phyloP scores from a whole-genome alignment of 2,113 vertebrate genomes.

The Cavia porcellus region DNA sequence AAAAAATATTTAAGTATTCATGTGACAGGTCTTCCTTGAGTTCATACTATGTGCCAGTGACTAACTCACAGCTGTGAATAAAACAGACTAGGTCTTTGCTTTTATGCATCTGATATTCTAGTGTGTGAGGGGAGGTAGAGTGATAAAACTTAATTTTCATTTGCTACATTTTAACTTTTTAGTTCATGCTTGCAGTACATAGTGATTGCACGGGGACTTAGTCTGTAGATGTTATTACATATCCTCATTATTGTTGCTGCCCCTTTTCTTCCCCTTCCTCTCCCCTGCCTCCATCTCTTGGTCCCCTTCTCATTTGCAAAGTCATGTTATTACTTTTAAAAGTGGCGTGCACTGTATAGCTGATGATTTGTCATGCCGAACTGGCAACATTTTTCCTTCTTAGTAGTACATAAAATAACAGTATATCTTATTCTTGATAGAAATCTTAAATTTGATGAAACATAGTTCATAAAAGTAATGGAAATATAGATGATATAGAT shows the following conservation, averaged over 20 bases:
- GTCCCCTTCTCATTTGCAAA: neutral
- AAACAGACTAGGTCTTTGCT: neutral
- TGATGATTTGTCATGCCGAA: conserved; percentile 8
- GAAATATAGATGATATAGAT: neutral
- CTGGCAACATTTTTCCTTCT: neutral
- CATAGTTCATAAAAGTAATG: neutral
- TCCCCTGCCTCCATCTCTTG: neutral
- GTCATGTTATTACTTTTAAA: conserved; percentile 26
- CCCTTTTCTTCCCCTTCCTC: neutral
- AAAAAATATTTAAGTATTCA: neutral
- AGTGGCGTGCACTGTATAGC: neutral
- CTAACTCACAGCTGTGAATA: fast-evolving
- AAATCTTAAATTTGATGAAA: conserved; percentile 45
- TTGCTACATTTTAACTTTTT: neutral
- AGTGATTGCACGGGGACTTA: neutral
- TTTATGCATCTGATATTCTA: neutral
- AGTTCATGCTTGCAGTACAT: neutral
- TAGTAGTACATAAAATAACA: conserved; percentile 33
- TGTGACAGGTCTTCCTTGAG: neutral
- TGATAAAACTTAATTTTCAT: neutral
- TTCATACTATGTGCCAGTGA: neutral
- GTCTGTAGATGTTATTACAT: neutral
- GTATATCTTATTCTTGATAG: neutral
- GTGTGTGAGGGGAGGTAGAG: neutral
- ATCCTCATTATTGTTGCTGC: neutral